phyloP scores from a whole-genome alignment of 2,888 invertebrate species.

The Amblyjoppa proteus region DNA sequence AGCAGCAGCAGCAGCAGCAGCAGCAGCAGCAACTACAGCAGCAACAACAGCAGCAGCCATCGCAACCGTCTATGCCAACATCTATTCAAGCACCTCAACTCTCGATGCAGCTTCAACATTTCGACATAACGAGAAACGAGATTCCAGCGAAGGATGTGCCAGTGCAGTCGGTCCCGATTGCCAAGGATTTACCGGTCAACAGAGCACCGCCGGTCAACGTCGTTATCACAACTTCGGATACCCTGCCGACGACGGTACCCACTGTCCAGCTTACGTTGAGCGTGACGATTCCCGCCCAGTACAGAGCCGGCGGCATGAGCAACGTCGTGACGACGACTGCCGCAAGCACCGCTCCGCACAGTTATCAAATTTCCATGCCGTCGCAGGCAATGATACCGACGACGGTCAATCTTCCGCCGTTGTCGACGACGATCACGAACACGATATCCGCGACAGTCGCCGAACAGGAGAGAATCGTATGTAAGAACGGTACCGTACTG shows the following conservation, averaged over 20 bases:
- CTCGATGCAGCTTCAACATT: slow-evolving; percentile 59
- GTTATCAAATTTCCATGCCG: slow-evolving; percentile 89
- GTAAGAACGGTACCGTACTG: slow-evolving; percentile 71
- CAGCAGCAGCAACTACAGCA: slow-evolving; percentile 71
- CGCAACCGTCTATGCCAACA: not conserved
- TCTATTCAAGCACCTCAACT: slow-evolving; percentile 42
- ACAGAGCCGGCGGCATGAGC: slow-evolving; percentile 86
- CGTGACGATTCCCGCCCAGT: slow-evolving; percentile 93
- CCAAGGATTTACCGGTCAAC: slow-evolving; percentile 84
- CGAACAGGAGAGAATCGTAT: slow-evolving; percentile 57
- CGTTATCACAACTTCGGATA: slow-evolving; percentile 93
- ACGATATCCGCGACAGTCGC: slow-evolving; percentile 74
- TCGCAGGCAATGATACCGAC: slow-evolving; percentile 82
- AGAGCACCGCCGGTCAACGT: slow-evolving; percentile 91
- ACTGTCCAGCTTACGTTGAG: slow-evolving; percentile 89
- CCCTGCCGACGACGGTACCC: slow-evolving; percentile 88
- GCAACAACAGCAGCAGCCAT: slow-evolving; percentile 64
- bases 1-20: slow-evolving; percentile 72
- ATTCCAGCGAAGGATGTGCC: slow-evolving; percentile 42
- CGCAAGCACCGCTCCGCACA: slow-evolving; percentile 85
- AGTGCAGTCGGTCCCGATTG: slow-evolving; percentile 11
- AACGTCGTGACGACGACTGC: slow-evolving; percentile 7
- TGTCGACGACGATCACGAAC: slow-evolving; percentile 85
- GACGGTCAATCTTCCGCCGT: slow-evolving; percentile 84
- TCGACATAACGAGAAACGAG: slow-evolving; percentile 66